Conservation (phyloP, 2,113 vertebrate genomes). For the Felis chaus region DNA sequence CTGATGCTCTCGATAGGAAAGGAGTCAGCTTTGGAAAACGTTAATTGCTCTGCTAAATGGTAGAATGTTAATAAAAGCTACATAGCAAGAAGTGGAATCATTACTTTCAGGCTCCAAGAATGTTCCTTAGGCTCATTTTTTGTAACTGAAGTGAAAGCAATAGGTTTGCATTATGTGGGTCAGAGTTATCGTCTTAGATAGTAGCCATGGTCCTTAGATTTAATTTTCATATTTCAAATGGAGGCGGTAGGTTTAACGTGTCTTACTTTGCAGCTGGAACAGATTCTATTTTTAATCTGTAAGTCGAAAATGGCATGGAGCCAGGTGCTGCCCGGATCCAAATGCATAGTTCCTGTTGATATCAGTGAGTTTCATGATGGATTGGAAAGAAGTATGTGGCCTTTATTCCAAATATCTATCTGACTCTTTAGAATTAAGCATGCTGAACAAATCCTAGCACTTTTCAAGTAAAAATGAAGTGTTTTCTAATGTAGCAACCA, state of each 20-base stretch:
- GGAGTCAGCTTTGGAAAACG: conserved; percentile 34
- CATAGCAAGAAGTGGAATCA: not conserved
- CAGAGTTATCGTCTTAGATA: not conserved
- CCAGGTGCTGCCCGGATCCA: conserved; percentile 31
- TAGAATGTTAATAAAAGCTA: not conserved
- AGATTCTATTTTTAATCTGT: conserved; percentile 76
- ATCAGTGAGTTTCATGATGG: conserved; percentile 58
- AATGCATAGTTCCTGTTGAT: conserved; percentile 49
- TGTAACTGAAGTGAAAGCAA: not conserved
- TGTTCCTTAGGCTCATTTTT: conserved; percentile 6
- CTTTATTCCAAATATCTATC: conserved; percentile 55
- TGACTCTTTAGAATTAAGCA: conserved; percentile 47
- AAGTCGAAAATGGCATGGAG: conserved; percentile 65
- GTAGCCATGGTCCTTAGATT: conserved; percentile 1
- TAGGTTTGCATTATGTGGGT: not conserved
- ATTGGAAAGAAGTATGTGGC: conserved; percentile 26
- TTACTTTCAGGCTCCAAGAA: not conserved
- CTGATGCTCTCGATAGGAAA: conserved; percentile 39
- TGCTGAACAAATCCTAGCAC: conserved; percentile 41
- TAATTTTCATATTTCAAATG: conserved; percentile 58
- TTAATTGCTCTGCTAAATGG: not conserved
- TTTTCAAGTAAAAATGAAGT: conserved; percentile 57
- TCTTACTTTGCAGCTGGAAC: conserved; percentile 68
- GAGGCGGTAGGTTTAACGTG: not conserved
- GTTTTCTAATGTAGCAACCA: conserved; percentile 49